phyloP scores from a whole-genome alignment of 2,113 vertebrate genomes.

The Hemiscyllium ocellatum region DNA sequence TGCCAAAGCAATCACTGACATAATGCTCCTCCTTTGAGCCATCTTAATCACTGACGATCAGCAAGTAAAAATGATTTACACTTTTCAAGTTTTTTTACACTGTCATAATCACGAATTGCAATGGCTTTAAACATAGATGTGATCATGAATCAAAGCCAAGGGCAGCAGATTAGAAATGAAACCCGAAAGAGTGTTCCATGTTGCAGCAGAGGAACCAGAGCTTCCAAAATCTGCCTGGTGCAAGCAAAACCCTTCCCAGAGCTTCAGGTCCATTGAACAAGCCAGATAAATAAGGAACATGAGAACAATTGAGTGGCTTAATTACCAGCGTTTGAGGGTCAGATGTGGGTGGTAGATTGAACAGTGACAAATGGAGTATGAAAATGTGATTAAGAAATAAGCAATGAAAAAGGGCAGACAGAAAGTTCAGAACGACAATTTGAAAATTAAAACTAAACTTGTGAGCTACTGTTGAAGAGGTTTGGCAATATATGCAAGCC shows the following conservation, averaged over 20 bases:
- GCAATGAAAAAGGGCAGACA: background rate
- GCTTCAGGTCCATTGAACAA: background rate
- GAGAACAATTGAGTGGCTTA: background rate
- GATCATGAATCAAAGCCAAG: background rate
- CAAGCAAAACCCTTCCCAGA: background rate
- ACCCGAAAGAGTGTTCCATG: background rate
- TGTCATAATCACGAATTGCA: background rate
- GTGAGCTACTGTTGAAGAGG: background rate
- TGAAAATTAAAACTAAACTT: background rate
- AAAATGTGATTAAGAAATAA: background rate
- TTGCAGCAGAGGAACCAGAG: background rate
- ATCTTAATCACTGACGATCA: background rate
- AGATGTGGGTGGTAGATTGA: background rate
- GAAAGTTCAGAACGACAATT: background rate
- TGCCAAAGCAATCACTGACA: background rate
- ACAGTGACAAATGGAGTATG: background rate
- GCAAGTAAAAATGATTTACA: background rate
- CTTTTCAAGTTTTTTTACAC: background rate
- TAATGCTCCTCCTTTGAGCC: background rate
- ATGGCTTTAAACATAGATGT: background rate
- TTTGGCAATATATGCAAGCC: background rate
- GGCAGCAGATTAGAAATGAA: background rate
- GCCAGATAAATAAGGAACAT: background rate
- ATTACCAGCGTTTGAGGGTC: background rate
- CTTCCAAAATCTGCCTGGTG: background rate